These are phyloP conservation scores for Myiothlypis chrysogaster DNA, from an alignment of 2,797 vertebrate species.

Conservation along the genomic window DNA sequence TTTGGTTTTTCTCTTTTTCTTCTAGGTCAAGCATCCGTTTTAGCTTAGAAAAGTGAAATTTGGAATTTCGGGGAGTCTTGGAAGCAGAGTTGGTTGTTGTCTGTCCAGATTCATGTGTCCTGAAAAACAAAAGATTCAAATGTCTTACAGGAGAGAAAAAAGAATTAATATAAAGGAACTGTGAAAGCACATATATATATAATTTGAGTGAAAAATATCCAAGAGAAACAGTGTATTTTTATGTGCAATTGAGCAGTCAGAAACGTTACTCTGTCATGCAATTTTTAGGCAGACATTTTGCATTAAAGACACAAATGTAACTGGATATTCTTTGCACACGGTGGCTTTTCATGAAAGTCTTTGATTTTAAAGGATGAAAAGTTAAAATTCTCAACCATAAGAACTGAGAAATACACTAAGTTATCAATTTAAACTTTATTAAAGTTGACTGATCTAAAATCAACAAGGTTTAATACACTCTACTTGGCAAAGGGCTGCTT, in stretches of 20 bases:
- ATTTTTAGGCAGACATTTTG: not conserved
- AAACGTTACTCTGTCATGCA: not conserved
- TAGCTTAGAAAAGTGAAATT: conserved; percentile 85
- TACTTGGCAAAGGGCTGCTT: not conserved
- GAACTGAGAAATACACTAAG: not conserved
- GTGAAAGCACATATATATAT: not conserved
- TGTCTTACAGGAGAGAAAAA: not conserved
- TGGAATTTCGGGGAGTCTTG: conserved; percentile 77
- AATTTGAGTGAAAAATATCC: not conserved
- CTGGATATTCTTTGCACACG: not conserved
- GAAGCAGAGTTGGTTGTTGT: conserved; percentile 70
- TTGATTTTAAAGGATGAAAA: not conserved
- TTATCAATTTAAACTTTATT: not conserved
- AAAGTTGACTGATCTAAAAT: not conserved
- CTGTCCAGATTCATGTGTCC: conserved; percentile 62
- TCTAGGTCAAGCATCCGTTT: conserved; percentile 86
- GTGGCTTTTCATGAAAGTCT: not conserved
- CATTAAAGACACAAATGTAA: not conserved
- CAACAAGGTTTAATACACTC: not conserved
- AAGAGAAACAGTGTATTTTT: not conserved
- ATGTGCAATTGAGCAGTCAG: not conserved
- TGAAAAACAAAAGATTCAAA: conserved; percentile 57
- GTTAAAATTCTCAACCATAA: not conserved
- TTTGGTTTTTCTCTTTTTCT: conserved; percentile 78
- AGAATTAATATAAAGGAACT: not conserved